Percentiles rank a stretch among this genome's conserved stretches.
These are phyloP conservation scores for Drosophila tripunctata DNA, from an alignment of 2,888 invertebrate species.

Conservation along the genomic window DNA sequence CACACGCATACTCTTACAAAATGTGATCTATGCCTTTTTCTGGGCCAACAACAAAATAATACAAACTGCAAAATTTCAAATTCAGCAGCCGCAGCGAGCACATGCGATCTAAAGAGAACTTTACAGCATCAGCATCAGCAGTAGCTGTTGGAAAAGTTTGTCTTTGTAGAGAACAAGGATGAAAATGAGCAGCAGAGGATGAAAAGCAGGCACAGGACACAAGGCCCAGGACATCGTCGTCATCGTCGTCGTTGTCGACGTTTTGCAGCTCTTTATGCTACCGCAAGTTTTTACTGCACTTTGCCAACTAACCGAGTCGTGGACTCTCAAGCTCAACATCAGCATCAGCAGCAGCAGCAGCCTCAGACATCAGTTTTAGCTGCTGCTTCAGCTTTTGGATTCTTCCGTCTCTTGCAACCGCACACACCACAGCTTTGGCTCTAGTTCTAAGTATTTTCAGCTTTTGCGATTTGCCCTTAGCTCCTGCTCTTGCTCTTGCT, in stretches of 20 bases:
- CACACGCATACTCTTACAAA: conserved; percentile 21
- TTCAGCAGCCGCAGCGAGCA: conserved; percentile 74
- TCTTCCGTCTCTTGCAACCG: conserved; percentile 11
- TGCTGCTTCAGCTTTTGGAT: conserved; percentile 10
- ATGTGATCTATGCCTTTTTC: conserved; percentile 76
- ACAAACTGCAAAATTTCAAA: conserved; percentile 72
- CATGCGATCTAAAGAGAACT: conserved; percentile 68
- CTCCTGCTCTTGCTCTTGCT: background rate
- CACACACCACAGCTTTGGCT: conserved; percentile 3
- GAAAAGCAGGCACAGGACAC: conserved; percentile 24
- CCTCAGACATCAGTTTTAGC: conserved; percentile 2
- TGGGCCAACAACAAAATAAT: conserved; percentile 56
- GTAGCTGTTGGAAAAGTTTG: conserved; percentile 74
- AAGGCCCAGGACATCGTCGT: conserved; percentile 47
- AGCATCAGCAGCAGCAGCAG: background rate
- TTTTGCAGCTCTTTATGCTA: conserved; percentile 75
- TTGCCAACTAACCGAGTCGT: conserved; percentile 62
- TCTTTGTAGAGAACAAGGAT: conserved; percentile 49
- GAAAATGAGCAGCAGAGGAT: background rate
- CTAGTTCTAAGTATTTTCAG: conserved; percentile 15
- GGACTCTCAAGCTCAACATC: conserved; percentile 32
- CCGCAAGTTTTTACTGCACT: conserved; percentile 80
- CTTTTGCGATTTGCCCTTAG: conserved; percentile 10
- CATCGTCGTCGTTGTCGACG: conserved; percentile 20
- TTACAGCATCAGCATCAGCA: conserved; percentile 42